These are phyloP conservation scores for Synergus umbraculus DNA, from an alignment of 2,888 invertebrate genomes.

Conservation along the genomic window DNA sequence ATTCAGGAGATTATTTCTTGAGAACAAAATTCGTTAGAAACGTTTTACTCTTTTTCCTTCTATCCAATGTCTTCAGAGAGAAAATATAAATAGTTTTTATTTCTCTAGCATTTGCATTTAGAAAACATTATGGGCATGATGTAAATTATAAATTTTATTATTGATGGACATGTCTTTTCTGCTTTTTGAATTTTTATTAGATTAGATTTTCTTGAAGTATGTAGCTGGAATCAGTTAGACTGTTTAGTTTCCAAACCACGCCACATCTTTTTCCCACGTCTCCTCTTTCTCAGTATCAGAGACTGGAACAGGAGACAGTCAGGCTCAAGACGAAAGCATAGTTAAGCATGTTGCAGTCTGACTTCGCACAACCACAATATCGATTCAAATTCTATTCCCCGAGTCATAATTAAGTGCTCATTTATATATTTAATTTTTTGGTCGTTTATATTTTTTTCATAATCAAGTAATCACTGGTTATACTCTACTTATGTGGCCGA, in stretches of 20 bases:
- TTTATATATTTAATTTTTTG: no score
- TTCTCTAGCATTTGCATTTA: neutral
- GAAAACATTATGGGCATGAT: neutral
- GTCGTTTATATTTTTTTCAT: no score
- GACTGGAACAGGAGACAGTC: slow-evolving; percentile 38
- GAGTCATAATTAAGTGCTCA: no score
- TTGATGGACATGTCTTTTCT: neutral
- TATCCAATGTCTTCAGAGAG: neutral
- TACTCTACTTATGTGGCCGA: no score
- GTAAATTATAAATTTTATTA: neutral
- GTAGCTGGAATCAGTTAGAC: slow-evolving; percentile 7
- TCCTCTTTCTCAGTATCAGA: slow-evolving; percentile 38
- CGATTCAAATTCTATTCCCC: no score
- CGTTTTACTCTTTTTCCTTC: neutral
- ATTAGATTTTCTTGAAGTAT: slow-evolving; percentile 9
- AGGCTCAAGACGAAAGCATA: slow-evolving; percentile 19
- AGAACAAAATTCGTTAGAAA: neutral
- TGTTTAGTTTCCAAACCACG: slow-evolving; percentile 32
- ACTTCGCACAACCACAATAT: no score
- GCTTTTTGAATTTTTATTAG: neutral
- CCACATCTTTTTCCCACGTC: slow-evolving; percentile 39
- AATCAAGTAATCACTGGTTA: neutral
- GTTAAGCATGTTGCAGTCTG: neutral
- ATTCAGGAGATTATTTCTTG: neutral
- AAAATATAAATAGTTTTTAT: neutral